A percentile compares a stretch with the other conserved stretches of the same genome.
Conservation (phyloP, 2,113 vertebrate species). For the Cynopterus brachyotis region DNA sequence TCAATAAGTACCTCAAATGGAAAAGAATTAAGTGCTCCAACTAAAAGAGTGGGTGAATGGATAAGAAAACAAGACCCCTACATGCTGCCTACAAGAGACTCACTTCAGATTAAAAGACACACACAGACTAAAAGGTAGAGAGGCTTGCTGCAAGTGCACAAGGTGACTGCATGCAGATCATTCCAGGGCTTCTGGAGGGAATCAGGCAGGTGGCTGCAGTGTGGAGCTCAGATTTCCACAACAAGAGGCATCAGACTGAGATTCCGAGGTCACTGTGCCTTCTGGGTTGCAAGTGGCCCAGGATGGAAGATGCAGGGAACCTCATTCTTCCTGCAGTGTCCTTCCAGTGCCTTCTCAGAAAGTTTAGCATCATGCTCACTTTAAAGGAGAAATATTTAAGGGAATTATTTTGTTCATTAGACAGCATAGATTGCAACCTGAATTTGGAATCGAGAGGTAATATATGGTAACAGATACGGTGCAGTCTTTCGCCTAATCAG, state of each 20-base stretch:
- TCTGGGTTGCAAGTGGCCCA: no score
- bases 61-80: no score
- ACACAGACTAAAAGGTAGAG: no score
- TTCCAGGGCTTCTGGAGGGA: not conserved
- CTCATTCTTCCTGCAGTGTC: not conserved
- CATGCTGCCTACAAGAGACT: no score
- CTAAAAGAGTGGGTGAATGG: no score
- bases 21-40: no score
- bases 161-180: not conserved
- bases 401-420: not conserved
- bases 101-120: no score
- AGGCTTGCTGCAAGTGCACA: not conserved
- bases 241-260: not conserved
- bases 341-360: not conserved
- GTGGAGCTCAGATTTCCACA: not conserved
- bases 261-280: not conserved
- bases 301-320: not conserved
- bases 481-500: no score
- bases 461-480: not conserved
- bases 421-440: not conserved
- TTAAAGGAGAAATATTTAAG: not conserved
- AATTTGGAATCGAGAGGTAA: not conserved
- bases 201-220: not conserved
- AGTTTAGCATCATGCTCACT: not conserved
- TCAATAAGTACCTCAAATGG: no score